Conservation (phyloP, 64 coral and sea anemone species). For the Catalaphyllia jardinei region DNA sequence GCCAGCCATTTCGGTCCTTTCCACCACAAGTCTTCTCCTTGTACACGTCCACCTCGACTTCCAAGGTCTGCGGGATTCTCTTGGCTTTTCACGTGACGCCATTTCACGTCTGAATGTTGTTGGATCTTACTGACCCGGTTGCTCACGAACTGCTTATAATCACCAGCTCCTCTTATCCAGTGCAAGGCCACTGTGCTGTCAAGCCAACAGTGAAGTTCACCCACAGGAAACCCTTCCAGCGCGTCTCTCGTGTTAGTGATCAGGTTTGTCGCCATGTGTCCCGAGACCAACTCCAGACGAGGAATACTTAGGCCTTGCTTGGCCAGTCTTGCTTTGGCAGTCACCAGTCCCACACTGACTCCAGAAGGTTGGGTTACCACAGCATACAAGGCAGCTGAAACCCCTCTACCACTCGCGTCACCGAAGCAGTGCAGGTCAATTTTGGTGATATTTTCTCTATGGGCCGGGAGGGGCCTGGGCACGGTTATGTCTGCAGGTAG, state of each 20-base stretch:
- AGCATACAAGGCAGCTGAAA: not conserved
- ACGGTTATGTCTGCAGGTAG: too few relatives aligned
- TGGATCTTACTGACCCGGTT: too few relatives aligned
- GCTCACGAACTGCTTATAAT: not conserved
- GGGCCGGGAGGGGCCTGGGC: too few relatives aligned
- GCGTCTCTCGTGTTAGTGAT: too few relatives aligned
- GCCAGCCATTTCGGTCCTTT: not conserved
- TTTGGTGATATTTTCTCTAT: not conserved
- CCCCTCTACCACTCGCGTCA: not conserved
- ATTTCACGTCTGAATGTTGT: too few relatives aligned
- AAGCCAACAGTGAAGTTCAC: constrained; percentile 1
- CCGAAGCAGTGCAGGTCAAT: not conserved
- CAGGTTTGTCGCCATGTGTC: too few relatives aligned
- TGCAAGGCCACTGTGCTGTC: constrained; percentile 8
- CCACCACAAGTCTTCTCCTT: not conserved
- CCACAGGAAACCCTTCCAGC: not conserved
- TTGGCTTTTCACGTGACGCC: not conserved
- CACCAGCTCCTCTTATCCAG: not conserved
- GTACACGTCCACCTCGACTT: not conserved
- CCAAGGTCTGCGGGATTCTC: not conserved
- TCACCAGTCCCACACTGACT: not conserved
- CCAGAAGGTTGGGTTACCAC: not conserved
- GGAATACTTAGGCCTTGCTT: too few relatives aligned
- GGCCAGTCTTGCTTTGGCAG: not conserved
- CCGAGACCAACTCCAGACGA: too few relatives aligned